Evolutionary conservation across 2,113 vertebrate genomes (phyloP).

Genomic region (Psophia crepitans): DNA sequence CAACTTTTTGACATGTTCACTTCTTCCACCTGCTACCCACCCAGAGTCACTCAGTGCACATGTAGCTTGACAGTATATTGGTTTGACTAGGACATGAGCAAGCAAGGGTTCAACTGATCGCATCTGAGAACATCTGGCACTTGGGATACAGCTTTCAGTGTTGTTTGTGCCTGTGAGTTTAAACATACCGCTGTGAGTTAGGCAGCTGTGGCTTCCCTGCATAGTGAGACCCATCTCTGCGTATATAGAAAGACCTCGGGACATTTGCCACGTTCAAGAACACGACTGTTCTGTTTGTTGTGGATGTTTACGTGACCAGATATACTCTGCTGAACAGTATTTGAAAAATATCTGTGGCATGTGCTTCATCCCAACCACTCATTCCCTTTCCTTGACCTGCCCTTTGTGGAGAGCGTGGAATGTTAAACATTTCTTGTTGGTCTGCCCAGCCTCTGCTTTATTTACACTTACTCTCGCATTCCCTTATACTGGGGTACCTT

Average conservation of each 20-base stretch:
- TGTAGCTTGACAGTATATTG: not conserved
- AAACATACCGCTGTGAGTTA: constrained; percentile 25
- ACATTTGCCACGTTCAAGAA: constrained; percentile 52
- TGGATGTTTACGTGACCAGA: constrained; percentile 69
- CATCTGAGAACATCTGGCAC: not conserved
- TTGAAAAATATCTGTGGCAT: constrained; percentile 83
- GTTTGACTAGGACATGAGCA: constrained; percentile 25
- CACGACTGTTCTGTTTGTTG: constrained; percentile 55
- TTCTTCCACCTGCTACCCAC: not conserved
- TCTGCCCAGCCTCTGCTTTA: constrained; percentile 73
- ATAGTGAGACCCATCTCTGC: constrained; percentile 21
- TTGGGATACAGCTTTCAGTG: not conserved
- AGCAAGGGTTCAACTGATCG: not conserved
- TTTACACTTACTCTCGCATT: constrained; percentile 68
- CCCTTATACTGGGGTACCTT: constrained; percentile 54
- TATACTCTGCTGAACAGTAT: constrained; percentile 48
- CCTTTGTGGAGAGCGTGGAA: constrained; percentile 81
- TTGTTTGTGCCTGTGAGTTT: constrained; percentile 10
- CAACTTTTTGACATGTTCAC: not conserved
- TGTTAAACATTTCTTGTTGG: constrained; percentile 78
- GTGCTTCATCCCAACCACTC: constrained; percentile 72
- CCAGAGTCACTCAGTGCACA: not conserved
- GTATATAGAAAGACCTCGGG: constrained; percentile 11
- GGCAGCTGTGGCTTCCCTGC: constrained; percentile 35
- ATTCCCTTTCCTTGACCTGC: constrained; percentile 79